These are phyloP conservation scores for Gallinago stenura DNA, from an alignment of 2,797 vertebrate species.

Conservation along the genomic window DNA sequence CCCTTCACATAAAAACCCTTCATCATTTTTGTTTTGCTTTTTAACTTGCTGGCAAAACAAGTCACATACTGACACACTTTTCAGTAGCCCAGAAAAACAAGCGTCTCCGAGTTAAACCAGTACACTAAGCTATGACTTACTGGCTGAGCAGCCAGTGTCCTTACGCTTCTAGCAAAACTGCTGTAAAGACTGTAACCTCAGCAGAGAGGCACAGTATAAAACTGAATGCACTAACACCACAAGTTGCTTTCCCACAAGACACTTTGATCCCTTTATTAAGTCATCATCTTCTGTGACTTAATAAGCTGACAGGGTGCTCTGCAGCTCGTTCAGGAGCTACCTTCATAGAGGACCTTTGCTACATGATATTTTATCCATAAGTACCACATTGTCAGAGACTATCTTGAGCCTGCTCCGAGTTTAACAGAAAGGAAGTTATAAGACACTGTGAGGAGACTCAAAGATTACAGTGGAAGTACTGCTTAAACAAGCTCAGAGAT, in stretches of 20 bases:
- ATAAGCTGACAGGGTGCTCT: not conserved
- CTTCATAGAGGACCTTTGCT: not conserved
- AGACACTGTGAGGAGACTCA: not conserved
- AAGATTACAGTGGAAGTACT: not conserved
- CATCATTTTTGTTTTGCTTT: not conserved
- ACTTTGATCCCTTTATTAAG: not conserved
- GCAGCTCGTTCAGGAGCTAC: not conserved
- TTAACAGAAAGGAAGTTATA: not conserved
- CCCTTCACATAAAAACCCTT: not conserved
- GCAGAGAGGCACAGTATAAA: not conserved
- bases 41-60: not conserved
- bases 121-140: not conserved
- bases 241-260: not conserved
- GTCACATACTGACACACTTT: not conserved
- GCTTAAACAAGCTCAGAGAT: not conserved
- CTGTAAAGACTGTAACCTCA: not conserved
- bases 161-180: not conserved
- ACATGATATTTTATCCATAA: rapidly evolving
- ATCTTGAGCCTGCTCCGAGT: not conserved
- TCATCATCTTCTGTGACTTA: not conserved
- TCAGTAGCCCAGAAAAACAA: conserved; percentile 4
- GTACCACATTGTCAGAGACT: not conserved
- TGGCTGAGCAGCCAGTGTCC: not conserved
- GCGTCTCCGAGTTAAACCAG: not conserved
- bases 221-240: not conserved